These are phyloP conservation scores for Acropternis orthonyx DNA, from an alignment of 2,797 vertebrate species.

Conservation along the genomic window DNA sequence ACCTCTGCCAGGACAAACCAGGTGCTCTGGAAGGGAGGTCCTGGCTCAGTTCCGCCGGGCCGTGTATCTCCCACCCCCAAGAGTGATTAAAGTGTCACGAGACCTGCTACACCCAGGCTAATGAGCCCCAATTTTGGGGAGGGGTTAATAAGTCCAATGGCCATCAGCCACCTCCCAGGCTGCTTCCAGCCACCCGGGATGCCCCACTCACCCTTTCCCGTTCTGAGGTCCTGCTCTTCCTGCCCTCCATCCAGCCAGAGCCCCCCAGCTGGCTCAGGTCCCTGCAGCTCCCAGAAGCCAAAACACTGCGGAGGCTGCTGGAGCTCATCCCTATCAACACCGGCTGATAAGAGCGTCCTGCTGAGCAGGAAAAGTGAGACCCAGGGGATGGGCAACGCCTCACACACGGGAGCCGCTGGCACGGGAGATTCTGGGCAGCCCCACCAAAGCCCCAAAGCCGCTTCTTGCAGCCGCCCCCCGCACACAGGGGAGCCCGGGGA, in stretches of 20 bases:
- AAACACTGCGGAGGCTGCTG: slow-evolving; percentile 20
- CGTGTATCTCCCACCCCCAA: neutral
- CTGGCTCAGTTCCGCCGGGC: neutral
- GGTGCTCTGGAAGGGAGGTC: neutral
- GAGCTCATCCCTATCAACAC: neutral
- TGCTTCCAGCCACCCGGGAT: neutral
- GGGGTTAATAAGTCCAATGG: neutral
- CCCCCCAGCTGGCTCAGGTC: neutral
- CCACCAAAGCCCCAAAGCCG: neutral
- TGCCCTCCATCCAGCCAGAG: neutral
- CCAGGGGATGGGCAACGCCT: neutral
- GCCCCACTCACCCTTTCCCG: accelerated
- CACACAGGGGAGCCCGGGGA: accelerated
- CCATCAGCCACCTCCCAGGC: neutral
- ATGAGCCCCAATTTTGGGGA: neutral
- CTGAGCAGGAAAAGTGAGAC: slow-evolving; percentile 55
- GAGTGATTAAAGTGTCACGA: neutral
- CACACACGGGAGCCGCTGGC: accelerated
- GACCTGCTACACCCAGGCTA: neutral
- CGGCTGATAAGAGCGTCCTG: neutral
- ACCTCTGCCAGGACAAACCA: accelerated
- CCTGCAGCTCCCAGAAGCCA: neutral
- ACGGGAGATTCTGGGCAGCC: accelerated
- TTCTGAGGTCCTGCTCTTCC: neutral
- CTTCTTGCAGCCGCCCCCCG: neutral